phyloP scores from a whole-genome alignment of 2,888 invertebrate genomes.

The Darwinula stevensoni region DNA sequence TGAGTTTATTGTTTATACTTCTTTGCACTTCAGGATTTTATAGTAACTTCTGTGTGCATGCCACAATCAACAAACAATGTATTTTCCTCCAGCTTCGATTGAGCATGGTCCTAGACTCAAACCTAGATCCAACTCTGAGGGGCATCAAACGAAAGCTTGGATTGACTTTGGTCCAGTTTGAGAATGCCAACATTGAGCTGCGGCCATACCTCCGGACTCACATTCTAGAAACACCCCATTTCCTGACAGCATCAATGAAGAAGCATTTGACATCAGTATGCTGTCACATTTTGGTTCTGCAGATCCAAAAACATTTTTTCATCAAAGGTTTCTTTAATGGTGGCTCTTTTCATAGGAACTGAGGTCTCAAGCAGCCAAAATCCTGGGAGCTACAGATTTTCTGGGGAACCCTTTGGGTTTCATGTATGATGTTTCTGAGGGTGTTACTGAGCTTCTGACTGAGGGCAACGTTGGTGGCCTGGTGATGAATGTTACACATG shows the following conservation, averaged over 20 bases:
- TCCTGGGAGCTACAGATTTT: constrained; percentile 87
- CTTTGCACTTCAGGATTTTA: too few species aligned
- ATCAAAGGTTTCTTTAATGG: constrained; percentile 9
- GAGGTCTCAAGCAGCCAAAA: constrained; percentile 79
- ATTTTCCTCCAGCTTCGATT: too few species aligned
- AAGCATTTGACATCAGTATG: constrained; percentile 54
- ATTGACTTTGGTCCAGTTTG: constrained; percentile 71
- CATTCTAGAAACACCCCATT: constrained; percentile 67
- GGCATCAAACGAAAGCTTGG: constrained; percentile 56
- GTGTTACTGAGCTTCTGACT: constrained; percentile 60
- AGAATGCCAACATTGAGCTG: constrained; percentile 76
- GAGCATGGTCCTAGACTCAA: constrained; percentile 61
- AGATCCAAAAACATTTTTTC: constrained; percentile 7
- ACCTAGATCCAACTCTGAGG: constrained; percentile 41
- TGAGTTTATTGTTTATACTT: constrained; percentile 13
- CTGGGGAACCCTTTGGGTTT: constrained; percentile 89
- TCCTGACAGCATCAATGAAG: constrained; percentile 45
- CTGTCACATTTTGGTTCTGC: constrained; percentile 7
- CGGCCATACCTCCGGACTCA: constrained; percentile 60
- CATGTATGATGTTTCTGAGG: constrained; percentile 81
- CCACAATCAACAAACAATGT: too few species aligned
- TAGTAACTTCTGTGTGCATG: too few species aligned
- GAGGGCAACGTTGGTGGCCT: constrained; percentile 78
- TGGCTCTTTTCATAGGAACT: too few species aligned
- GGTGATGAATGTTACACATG: constrained; percentile 84